phyloP scores from a whole-genome alignment of 2,797 vertebrate species.

The Pipistrellus pygmaeus region DNA sequence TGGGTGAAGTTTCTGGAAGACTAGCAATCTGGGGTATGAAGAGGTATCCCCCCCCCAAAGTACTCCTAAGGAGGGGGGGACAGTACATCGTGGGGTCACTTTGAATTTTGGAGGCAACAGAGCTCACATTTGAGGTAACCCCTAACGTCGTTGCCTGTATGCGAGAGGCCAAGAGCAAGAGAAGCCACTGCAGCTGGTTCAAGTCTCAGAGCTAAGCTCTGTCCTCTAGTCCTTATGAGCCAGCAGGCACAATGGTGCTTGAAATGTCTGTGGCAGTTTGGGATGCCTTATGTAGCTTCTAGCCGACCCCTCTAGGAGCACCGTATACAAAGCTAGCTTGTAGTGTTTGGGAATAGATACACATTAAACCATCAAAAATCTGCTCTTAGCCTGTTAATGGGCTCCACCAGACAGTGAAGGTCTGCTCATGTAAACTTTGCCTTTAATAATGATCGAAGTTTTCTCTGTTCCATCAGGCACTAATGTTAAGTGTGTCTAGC shows the following conservation, averaged over 20 bases:
- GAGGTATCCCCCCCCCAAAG: not conserved
- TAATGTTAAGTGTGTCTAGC: slow-evolving; percentile 1
- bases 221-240: not conserved
- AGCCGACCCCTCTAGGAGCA: not conserved
- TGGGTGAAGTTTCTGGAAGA: not conserved
- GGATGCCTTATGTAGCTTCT: not conserved
- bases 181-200: not conserved
- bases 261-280: not conserved
- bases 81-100: not conserved
- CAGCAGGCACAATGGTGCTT: not conserved
- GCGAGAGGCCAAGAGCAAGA: not conserved
- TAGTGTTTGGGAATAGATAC: slow-evolving; percentile 25
- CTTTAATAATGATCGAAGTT: not conserved
- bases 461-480: not conserved
- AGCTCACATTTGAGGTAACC: not conserved
- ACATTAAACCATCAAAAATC: slow-evolving; percentile 12
- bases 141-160: not conserved
- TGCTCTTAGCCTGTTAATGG: not conserved
- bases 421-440: not conserved
- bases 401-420: not conserved
- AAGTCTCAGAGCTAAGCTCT: not conserved
- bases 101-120: not conserved
- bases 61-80: not conserved
- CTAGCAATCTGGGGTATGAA: not conserved
- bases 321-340: not conserved